Percentiles rank a stretch among this genome's conserved stretches.
phyloP scores from a whole-genome alignment of 2,888 invertebrate genomes.

The Leucophora obtusa region DNA sequence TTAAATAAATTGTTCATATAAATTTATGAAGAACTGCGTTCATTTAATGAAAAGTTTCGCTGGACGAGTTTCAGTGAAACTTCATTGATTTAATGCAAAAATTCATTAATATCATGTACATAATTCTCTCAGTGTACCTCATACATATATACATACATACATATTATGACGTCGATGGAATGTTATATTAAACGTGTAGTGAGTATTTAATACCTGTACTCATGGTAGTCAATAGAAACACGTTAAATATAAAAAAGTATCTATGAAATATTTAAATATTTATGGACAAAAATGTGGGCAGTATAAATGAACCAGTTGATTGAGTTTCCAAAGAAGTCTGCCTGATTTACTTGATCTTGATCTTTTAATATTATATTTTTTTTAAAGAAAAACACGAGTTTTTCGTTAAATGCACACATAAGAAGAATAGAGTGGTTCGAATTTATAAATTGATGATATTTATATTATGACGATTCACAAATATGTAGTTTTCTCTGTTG shows the following conservation, averaged over 20 bases:
- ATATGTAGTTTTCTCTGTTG: no score
- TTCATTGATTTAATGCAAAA: no score
- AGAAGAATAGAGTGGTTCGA: no score
- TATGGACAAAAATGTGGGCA: neutral
- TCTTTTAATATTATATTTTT: conserved; percentile 27
- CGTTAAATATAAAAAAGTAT: neutral
- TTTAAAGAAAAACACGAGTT: conserved; percentile 1
- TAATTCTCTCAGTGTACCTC: no score
- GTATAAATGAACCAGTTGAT: conserved; percentile 23
- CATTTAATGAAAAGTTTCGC: no score
- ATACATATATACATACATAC: neutral
- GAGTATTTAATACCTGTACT: neutral
- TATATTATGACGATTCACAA: no score
- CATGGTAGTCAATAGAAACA: neutral
- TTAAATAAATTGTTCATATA: no score
- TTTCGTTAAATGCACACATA: neutral
- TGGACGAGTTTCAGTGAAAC: no score
- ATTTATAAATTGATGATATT: no score
- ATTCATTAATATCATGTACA: no score
- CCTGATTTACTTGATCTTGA: conserved; percentile 56
- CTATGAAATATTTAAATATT: neutral
- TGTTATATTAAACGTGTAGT: neutral
- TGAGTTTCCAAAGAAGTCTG: conserved; percentile 26
- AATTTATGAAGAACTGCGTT: no score
- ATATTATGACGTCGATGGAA: neutral